Conservation (phyloP, 2,797 vertebrate species). For the Fratercula arctica region DNA sequence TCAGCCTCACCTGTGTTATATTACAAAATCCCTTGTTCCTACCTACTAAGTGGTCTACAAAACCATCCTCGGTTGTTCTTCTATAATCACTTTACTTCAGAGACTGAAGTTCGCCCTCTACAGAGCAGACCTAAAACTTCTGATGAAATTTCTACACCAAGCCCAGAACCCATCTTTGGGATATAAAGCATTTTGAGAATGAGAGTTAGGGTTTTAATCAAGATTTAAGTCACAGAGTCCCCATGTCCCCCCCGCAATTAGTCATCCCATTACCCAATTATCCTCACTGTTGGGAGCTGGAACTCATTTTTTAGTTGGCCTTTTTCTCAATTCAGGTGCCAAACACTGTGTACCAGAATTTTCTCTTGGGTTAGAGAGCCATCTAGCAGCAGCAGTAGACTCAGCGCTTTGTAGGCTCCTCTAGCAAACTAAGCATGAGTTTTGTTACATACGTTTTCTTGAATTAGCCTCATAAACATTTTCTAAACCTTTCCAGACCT, state of each 20-base stretch:
- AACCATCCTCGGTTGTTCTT: rapidly evolving
- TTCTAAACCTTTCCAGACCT: neutral
- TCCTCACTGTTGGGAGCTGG: neutral
- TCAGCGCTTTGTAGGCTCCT: neutral
- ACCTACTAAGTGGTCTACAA: neutral
- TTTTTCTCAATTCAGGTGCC: neutral
- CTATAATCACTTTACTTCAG: neutral
- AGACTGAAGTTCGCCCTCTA: neutral
- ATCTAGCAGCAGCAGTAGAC: conserved; percentile 13
- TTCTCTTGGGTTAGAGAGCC: conserved; percentile 36
- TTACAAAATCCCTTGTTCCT: neutral
- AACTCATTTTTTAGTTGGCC: neutral
- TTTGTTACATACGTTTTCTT: neutral
- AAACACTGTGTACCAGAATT: neutral
- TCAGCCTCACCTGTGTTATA: neutral
- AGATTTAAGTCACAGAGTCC: conserved; percentile 22
- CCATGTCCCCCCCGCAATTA: conserved; percentile 27
- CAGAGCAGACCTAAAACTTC: neutral
- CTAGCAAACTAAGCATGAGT: neutral
- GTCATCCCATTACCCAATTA: conserved; percentile 38
- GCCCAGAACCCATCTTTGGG: neutral
- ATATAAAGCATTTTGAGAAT: neutral
- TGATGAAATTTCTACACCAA: neutral
- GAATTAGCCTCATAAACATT: neutral
- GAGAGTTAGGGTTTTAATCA: conserved; percentile 1